These are phyloP conservation scores for Camelus dromedarius DNA, from an alignment of 2,113 vertebrate genomes.

Conservation along the genomic window DNA sequence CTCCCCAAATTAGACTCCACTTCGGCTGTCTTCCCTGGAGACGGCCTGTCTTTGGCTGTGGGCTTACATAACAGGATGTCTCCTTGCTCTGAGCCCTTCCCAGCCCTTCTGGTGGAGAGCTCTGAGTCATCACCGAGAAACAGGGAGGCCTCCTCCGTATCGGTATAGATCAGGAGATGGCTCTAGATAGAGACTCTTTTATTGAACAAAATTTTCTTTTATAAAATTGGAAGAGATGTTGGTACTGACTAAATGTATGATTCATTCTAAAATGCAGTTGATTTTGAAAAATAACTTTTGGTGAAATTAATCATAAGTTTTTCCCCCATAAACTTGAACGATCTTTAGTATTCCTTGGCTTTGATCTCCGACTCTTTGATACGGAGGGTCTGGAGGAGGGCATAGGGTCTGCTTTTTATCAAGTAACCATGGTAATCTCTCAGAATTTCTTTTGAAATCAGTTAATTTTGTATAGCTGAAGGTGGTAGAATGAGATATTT, in stretches of 20 bases:
- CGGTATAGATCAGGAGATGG: neutral
- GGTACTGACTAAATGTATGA: conserved; percentile 60
- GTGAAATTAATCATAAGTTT: neutral
- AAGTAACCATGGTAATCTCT: conserved; percentile 27
- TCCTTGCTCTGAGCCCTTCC: neutral
- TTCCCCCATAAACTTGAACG: neutral
- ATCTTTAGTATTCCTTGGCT: neutral
- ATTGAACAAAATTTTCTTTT: neutral
- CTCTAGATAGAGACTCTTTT: neutral
- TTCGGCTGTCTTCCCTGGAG: neutral
- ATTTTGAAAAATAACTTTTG: conserved; percentile 64
- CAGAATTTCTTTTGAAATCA: conserved; percentile 54
- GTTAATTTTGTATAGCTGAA: conserved; percentile 1
- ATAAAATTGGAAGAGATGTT: conserved; percentile 47
- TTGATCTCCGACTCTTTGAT: neutral
- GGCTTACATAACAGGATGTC: neutral
- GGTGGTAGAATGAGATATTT: neutral
- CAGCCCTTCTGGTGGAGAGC: neutral
- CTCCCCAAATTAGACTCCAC: neutral
- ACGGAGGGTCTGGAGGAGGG: neutral
- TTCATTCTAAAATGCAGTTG: conserved; percentile 56
- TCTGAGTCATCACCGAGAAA: neutral
- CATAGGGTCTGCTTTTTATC: neutral
- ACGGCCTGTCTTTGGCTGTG: neutral
- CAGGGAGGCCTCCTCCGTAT: neutral